Evolutionary conservation across 2,888 invertebrate species (phyloP).

Genomic region (Heliconius sara): DNA sequence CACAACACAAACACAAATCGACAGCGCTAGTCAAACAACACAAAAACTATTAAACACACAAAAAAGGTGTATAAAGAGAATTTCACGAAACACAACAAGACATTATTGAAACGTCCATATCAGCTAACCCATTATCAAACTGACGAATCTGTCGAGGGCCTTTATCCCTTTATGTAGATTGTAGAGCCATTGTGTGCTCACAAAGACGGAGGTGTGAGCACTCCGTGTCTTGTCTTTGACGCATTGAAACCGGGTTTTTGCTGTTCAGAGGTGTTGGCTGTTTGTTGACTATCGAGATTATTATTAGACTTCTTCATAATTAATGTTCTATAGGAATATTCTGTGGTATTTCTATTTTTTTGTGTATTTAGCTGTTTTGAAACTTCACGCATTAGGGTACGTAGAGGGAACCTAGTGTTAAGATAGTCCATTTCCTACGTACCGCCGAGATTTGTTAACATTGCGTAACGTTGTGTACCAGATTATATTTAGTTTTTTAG

Average conservation of each 20-base stretch:
- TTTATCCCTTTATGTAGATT: slow-evolving; percentile 45
- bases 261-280: slow-evolving; percentile 53
- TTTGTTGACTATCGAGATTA: slow-evolving; percentile 46
- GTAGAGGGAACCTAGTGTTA: no score
- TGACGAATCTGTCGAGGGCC: slow-evolving; percentile 48
- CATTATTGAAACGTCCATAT: slow-evolving; percentile 49
- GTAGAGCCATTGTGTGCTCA: slow-evolving; percentile 46
- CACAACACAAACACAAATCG: neutral
- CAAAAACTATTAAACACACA: slow-evolving; percentile 26
- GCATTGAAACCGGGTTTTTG: slow-evolving; percentile 52
- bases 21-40: slow-evolving; percentile 34
- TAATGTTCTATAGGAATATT: neutral
- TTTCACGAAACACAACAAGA: slow-evolving; percentile 3
- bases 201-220: slow-evolving; percentile 54
- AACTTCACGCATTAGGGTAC: no score
- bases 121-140: slow-evolving; percentile 55
- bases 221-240: slow-evolving; percentile 48
- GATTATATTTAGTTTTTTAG: no score
- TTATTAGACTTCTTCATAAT: slow-evolving; percentile 29
- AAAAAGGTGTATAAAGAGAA: slow-evolving; percentile 17
- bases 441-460: no score
- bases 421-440: no score
- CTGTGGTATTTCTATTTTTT: neutral
- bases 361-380: no score
- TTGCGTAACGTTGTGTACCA: no score